A percentile compares a stretch with the other conserved stretches of the same genome.
phyloP scores from a whole-genome alignment of 2,113 vertebrate species.

The Neopipo cinnamomea region DNA sequence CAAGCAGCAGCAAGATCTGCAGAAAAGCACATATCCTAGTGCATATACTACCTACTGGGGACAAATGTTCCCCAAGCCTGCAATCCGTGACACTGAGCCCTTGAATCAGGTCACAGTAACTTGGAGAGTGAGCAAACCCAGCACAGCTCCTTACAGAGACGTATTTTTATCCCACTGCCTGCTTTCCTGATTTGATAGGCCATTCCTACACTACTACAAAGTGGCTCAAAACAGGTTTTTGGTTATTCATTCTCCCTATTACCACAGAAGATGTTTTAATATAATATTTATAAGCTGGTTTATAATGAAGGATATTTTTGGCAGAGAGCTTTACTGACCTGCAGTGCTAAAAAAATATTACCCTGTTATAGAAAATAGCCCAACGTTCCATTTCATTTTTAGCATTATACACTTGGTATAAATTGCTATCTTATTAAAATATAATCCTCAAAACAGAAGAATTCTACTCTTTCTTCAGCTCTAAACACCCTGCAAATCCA shows the following conservation, averaged over 20 bases:
- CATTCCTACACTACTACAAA: not conserved
- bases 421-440: not conserved
- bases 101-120: not conserved
- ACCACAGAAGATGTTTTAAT: not conserved
- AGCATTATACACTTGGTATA: not conserved
- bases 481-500: not conserved
- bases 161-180: not conserved
- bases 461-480: not conserved
- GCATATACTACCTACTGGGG: too few species aligned
- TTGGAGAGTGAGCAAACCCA: not conserved
- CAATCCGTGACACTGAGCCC: not conserved
- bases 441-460: not conserved
- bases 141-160: not conserved
- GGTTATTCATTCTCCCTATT: not conserved
- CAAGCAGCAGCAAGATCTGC: not conserved
- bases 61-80: not conserved
- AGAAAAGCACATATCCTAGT: not conserved
- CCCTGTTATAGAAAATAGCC: not conserved
- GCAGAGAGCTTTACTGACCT: not conserved
- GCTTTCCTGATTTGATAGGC: not conserved
- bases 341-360: not conserved
- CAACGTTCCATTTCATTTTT: not conserved
- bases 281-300: not conserved
- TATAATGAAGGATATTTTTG: not conserved
- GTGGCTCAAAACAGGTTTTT: not conserved